phyloP scores from a whole-genome alignment of 2,113 vertebrate species.

The Periophthalmus modestus region DNA sequence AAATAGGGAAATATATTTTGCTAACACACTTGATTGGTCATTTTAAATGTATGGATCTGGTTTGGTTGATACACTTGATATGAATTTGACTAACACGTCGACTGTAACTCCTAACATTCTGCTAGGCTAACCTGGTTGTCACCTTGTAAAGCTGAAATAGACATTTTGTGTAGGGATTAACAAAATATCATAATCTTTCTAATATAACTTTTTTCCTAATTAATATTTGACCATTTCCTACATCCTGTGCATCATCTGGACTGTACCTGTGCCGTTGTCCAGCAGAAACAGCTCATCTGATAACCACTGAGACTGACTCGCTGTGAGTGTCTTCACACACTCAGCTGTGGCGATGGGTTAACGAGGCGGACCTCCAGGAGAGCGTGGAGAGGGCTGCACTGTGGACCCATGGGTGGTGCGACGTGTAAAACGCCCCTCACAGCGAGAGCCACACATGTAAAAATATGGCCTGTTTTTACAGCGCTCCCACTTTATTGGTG shows the following conservation, averaged over 20 bases:
- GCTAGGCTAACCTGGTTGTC: not conserved
- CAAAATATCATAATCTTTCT: not conserved
- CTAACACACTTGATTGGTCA: too few species aligned
- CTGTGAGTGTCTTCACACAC: conserved; percentile 49
- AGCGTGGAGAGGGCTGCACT: conserved; percentile 52
- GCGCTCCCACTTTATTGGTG: conserved; percentile 54
- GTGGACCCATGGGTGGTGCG: conserved; percentile 64
- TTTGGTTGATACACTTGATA: too few species aligned
- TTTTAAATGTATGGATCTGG: not conserved
- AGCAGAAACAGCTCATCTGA: conserved; percentile 47
- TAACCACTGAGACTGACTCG: conserved; percentile 31
- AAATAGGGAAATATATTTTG: not conserved
- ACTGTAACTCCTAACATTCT: too few species aligned
- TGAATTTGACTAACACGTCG: too few species aligned
- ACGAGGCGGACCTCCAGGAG: conserved; percentile 63
- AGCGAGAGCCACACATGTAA: conserved; percentile 66
- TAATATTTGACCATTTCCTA: not conserved
- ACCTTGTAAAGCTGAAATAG: not conserved
- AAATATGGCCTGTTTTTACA: conserved; percentile 64
- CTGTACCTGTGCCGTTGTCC: conserved; percentile 7
- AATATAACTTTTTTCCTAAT: not conserved
- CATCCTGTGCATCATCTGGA: not conserved
- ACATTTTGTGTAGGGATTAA: not conserved
- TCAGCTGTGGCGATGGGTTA: conserved; percentile 65
- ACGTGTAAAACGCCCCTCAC: conserved; percentile 66